These are phyloP conservation scores for Siphlonurus alternatus DNA, from an alignment of 2,888 invertebrate genomes.

Conservation along the genomic window DNA sequence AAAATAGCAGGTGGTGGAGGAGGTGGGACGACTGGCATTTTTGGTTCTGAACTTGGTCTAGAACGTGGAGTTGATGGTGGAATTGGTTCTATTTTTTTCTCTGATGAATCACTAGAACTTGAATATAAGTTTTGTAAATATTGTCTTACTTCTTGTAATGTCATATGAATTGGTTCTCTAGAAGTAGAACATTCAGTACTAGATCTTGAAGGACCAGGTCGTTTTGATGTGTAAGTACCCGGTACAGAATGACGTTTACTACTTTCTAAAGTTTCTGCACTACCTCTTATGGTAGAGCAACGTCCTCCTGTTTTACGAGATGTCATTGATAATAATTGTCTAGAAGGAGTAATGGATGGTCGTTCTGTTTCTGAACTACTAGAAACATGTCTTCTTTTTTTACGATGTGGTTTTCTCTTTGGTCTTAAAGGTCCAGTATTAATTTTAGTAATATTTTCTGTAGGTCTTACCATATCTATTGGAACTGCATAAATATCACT, in stretches of 20 bases:
- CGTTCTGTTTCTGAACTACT: conserved; percentile 27
- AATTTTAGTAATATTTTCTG: no score
- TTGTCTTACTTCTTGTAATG: conserved; percentile 65
- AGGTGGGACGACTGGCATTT: neutral
- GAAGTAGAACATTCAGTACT: conserved; percentile 26
- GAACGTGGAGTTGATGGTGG: no score
- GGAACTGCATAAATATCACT: conserved; percentile 78
- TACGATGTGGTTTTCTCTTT: no score
- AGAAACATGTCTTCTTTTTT: conserved; percentile 30
- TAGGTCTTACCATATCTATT: conserved; percentile 64
- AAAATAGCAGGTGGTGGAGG: neutral
- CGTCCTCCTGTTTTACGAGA: neutral
- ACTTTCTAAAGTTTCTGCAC: conserved; percentile 18
- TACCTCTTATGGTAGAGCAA: neutral
- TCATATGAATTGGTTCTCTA: conserved; percentile 64
- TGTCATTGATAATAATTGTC: no score
- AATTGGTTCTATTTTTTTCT: conserved; percentile 33
- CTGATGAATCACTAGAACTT: conserved; percentile 50
- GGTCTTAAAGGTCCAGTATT: no score
- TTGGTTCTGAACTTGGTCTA: neutral
- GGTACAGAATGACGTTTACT: conserved; percentile 52
- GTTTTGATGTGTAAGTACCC: conserved; percentile 39
- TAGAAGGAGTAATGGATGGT: neutral
- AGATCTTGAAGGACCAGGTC: conserved; percentile 16
- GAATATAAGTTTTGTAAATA: conserved; percentile 70